Base-by-base conservation (phyloP, 1,140 invertebrate genomes). In the Mylabris phalerata region DNA sequence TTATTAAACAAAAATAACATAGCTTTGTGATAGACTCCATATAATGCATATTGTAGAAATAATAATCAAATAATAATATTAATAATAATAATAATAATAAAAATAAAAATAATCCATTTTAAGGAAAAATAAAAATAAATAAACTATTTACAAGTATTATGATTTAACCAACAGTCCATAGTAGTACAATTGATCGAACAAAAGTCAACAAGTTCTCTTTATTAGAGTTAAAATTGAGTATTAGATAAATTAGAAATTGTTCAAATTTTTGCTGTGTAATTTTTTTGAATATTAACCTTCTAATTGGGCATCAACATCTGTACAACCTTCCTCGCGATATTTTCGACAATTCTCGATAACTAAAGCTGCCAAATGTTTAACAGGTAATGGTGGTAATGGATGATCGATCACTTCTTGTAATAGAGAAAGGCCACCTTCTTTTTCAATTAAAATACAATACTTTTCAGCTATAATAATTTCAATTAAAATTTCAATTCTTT, bases 361-460 rank as follows among this genome's bases (percentile, higher is more conserved):
- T 32, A 80, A 74, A 27, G 71, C 67, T 0, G 88, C 87, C 13
- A 90, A 77, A 27, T 80, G 74, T 69, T 87, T 88, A 41, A 89
- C 88, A 54, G 78, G 68, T 3, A 74, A 62, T 66, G 87, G 84
- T 0, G 85, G 82, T 55, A 73, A 72, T 11, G 78, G 76, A 72
- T 85, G 78, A 3, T 73, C 68, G 6, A 90, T 76, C 7, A 97
- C 72, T 45, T 84, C 79, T 48, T 84, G 75, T 3, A 98, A 75
- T 32, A 93, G 77, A 43, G 80, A 75, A 42, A 94, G 70, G 1
- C 95, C 95, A 50, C 88, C 88, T 79, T 98, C 95, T 47, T 84
- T 79, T 64, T 89, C 84, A 9, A 98, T 82, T 63, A 97, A 78
- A 50, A 78, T 77, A 73, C 93, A 98, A 75, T 98, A 98, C 76